Conservation (phyloP, 2,113 vertebrate species). For the Corythoichthys intestinalis region DNA sequence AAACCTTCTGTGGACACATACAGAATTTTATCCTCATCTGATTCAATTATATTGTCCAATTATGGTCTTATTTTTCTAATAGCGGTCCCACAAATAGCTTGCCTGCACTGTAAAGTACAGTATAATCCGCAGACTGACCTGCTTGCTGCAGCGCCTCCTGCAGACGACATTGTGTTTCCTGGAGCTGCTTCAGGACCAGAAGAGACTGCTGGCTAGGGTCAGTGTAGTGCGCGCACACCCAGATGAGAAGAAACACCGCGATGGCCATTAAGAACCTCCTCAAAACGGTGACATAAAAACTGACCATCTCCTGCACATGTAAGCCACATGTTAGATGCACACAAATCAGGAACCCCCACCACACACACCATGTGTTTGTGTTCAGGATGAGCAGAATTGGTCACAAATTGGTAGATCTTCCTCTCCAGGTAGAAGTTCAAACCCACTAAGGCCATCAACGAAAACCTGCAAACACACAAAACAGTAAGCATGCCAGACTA, state of each 20-base stretch:
- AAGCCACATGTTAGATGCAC: not conserved
- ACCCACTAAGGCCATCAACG: slow-evolving; percentile 66
- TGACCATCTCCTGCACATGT: slow-evolving; percentile 42
- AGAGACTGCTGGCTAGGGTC: slow-evolving; percentile 60
- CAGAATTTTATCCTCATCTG: not conserved
- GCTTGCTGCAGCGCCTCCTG: slow-evolving; percentile 51
- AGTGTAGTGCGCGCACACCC: slow-evolving; percentile 39
- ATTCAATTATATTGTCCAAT: no score
- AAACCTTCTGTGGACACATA: slow-evolving; percentile 38
- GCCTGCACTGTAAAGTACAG: not conserved
- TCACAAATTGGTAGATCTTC: slow-evolving; percentile 63
- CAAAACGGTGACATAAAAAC: slow-evolving; percentile 29
- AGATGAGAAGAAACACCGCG: slow-evolving; percentile 33
- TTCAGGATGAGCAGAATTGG: slow-evolving; percentile 53
- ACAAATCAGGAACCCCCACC: not conserved
- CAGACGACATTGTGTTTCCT: slow-evolving; percentile 44
- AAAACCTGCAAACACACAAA: slow-evolving; percentile 51
- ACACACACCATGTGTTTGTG: slow-evolving; percentile 69
- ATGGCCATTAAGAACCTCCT: slow-evolving; percentile 31
- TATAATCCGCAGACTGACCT: slow-evolving; percentile 25
- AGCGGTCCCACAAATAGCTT: no score
- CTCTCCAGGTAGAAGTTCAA: slow-evolving; percentile 74
- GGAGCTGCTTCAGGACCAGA: slow-evolving; percentile 52
- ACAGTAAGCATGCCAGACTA: not conserved
- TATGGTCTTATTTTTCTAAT: no score